A percentile compares a stretch with the other conserved stretches of the same genome.
Evolutionary conservation across 2,888 invertebrate genomes (phyloP).

Genomic region (Melieria picta): DNA sequence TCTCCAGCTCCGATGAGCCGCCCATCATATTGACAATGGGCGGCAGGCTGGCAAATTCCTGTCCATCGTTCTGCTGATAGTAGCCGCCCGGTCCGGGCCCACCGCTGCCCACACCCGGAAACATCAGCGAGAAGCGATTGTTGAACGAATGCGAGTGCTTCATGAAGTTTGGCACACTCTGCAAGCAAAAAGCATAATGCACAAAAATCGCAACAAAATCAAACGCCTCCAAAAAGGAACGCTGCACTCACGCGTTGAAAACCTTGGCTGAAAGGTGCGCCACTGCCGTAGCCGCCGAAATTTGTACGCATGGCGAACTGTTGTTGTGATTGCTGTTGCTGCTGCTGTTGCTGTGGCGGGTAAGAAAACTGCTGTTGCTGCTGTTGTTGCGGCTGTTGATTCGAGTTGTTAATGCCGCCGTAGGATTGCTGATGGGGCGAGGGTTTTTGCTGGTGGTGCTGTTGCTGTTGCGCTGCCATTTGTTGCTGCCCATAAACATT

Average conservation of each 20-base stretch:
- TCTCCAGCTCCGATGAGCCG: slow-evolving; percentile 57
- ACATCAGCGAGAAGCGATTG: slow-evolving; percentile 53
- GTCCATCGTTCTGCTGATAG: slow-evolving; percentile 56
- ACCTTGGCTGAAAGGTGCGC: slow-evolving; percentile 60
- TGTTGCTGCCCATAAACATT: slow-evolving; percentile 36
- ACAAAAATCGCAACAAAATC: background rate
- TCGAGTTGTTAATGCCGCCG: slow-evolving; percentile 41
- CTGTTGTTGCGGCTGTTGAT: slow-evolving; percentile 39
- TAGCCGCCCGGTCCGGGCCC: slow-evolving; percentile 44
- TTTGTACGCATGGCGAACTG: slow-evolving; percentile 53
- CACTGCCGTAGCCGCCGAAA: slow-evolving; percentile 44
- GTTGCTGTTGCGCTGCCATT: slow-evolving; percentile 42
- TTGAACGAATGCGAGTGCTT: slow-evolving; percentile 53
- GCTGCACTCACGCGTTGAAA: slow-evolving; percentile 59
- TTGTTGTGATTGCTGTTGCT: slow-evolving; percentile 49
- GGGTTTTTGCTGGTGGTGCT: slow-evolving; percentile 34
- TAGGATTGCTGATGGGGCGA: background rate
- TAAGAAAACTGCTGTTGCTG: slow-evolving; percentile 40
- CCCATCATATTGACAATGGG: slow-evolving; percentile 71
- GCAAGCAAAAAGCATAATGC: slow-evolving; percentile 23
- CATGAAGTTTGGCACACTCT: slow-evolving; percentile 52
- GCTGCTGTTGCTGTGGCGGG: slow-evolving; percentile 40
- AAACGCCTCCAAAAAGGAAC: background rate
- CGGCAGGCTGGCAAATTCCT: slow-evolving; percentile 76
- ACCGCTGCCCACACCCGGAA: slow-evolving; percentile 45